Evolutionary conservation across 1,140 invertebrate species (phyloP).

Genomic region (Leptinotarsa defecta): DNA sequence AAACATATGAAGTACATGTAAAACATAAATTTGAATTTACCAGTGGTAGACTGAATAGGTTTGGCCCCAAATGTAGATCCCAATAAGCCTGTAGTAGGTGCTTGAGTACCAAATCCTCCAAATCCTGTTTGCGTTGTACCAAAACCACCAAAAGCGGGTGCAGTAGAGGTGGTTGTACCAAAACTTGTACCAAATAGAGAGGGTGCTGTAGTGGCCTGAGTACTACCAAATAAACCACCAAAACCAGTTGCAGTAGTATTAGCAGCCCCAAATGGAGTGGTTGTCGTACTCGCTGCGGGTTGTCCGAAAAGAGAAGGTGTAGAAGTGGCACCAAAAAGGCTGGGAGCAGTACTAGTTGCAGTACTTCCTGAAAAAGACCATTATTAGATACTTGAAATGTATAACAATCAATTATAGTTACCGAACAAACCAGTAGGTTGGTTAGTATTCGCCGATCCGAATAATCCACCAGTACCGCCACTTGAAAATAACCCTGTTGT

Average conservation of each 20-base stretch:
- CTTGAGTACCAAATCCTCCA: slow-evolving; percentile 61
- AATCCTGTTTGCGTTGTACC: slow-evolving; percentile 54
- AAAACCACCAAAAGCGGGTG: slow-evolving; percentile 49
- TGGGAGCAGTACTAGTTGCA: slow-evolving; percentile 40
- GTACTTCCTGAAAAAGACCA: slow-evolving; percentile 5
- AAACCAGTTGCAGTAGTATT: slow-evolving; percentile 47
- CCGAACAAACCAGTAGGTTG: slow-evolving; percentile 38
- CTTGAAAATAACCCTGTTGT: slow-evolving; percentile 45
- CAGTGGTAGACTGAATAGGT: slow-evolving; percentile 47
- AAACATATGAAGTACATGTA: too few species aligned
- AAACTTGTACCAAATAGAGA: slow-evolving; percentile 52
- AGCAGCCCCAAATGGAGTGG: slow-evolving; percentile 53
- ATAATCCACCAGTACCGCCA: slow-evolving; percentile 32
- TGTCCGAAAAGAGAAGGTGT: slow-evolving; percentile 33
- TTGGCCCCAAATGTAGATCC: slow-evolving; percentile 52
- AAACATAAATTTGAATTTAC: neutral
- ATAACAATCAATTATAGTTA: neutral
- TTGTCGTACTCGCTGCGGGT: slow-evolving; percentile 26
- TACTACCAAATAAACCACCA: slow-evolving; percentile 42
- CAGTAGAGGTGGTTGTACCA: slow-evolving; percentile 37
- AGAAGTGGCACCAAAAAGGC: slow-evolving; percentile 44
- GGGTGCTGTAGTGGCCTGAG: slow-evolving; percentile 44
- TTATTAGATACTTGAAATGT: neutral
- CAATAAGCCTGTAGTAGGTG: slow-evolving; percentile 56
- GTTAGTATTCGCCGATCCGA: slow-evolving; percentile 15